Base-by-base conservation (phyloP, 2,113 vertebrate genomes). In the Perca flavescens region DNA sequence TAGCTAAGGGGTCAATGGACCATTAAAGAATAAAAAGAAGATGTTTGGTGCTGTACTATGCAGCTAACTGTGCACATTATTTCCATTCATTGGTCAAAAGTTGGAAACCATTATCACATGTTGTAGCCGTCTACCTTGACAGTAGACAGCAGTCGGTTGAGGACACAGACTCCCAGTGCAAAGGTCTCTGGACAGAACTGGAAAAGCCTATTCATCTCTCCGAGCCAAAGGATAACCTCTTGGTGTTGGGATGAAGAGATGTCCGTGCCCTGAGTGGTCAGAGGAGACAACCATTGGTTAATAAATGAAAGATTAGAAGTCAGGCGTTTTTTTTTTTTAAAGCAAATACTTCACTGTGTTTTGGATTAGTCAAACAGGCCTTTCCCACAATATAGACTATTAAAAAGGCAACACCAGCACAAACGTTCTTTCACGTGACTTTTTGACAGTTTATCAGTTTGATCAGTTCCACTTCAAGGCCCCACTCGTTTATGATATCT, bases 141-240 rank as follows among this genome's bases (percentile, higher is more conserved):
- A 1, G 95, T 89, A 77, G 94, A 94, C 77, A 96, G n/a, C 25
- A 96, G 83, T 61, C 92, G 80, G 73, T 93, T 94, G 17, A 96
- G 91, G 90, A 94, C 91, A 70, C 94, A 93, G 22, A 95, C 89
- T 13, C 94, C 95, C 58, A 96, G 86, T 7, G 93, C 90, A 54
- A 94, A 96, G 0, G 91, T 96, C 90, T 94, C 92, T 0, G 92
- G 88, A 63, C 89, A 93, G 90, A 97, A 96, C 13, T 74, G 58
- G 77, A 96, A 96, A 9, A 50, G 22, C 1, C 91, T 75, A 76
- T 80, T 93, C 81, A 93, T 93, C 70, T 94, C 90, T 67, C 88
- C 87, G 9, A 96, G 83, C 95, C 96, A 95, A 47, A 94, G 28
- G 84, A 96, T 90, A 0, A 79, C 91, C 65, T 95, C 93, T 73